phyloP scores from a whole-genome alignment of 2,113 vertebrate species.

The Xenopus borealis region DNA sequence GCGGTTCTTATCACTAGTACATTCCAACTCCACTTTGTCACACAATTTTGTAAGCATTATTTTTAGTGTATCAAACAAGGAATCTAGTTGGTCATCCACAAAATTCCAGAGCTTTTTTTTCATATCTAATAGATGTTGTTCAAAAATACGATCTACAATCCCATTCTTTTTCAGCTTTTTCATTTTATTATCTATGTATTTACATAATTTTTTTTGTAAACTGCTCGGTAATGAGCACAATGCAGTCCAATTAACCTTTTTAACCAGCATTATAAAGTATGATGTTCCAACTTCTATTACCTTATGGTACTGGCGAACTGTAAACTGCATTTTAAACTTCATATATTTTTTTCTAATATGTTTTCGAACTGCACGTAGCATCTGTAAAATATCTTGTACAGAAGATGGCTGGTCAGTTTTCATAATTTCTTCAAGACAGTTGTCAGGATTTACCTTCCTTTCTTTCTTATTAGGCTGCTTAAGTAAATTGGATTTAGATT shows the following conservation, averaged over 20 bases:
- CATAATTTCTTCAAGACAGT: slow-evolving; percentile 70
- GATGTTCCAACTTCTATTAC: slow-evolving; percentile 84
- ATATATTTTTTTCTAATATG: slow-evolving; percentile 90
- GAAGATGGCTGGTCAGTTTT: slow-evolving; percentile 67
- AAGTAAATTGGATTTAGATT: background rate
- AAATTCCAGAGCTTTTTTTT: slow-evolving; percentile 93
- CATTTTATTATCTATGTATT: slow-evolving; percentile 75
- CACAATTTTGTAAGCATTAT: slow-evolving; percentile 67
- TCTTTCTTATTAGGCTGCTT: slow-evolving; percentile 37
- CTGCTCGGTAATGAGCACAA: slow-evolving; percentile 68
- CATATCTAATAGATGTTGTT: slow-evolving; percentile 82
- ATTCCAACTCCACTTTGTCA: slow-evolving; percentile 55
- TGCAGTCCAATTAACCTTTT: slow-evolving; percentile 74
- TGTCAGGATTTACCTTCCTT: slow-evolving; percentile 56
- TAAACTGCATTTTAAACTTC: slow-evolving; percentile 91
- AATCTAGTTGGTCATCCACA: slow-evolving; percentile 88
- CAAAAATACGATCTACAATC: slow-evolving; percentile 88
- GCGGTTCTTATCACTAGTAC: slow-evolving; percentile 55
- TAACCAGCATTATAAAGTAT: slow-evolving; percentile 83
- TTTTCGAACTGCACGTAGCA: slow-evolving; percentile 74
- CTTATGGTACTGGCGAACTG: slow-evolving; percentile 81
- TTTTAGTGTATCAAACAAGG: slow-evolving; percentile 80
- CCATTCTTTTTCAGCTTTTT: slow-evolving; percentile 83
- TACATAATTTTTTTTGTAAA: slow-evolving; percentile 78
- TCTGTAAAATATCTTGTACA: slow-evolving; percentile 81